Evolutionary conservation across 2,113 vertebrate species (phyloP).

Genomic region (Heteronetta atricapilla): DNA sequence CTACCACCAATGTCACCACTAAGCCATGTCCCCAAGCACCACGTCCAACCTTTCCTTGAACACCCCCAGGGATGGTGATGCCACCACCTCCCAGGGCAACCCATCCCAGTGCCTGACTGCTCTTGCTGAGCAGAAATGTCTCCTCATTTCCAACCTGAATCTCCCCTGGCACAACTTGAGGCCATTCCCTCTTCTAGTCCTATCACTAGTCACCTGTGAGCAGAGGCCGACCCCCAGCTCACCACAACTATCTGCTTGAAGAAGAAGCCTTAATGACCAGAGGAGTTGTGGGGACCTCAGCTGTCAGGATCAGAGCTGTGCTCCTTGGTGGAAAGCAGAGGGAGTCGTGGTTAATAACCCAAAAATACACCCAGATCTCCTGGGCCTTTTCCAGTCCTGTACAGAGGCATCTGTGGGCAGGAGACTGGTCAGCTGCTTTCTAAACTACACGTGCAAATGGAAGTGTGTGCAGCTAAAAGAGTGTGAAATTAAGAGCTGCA

Average conservation of each 20-base stretch:
- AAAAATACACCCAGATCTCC: background rate
- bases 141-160: too few relatives aligned
- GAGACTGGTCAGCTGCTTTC: background rate
- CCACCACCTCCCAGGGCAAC: too few relatives aligned
- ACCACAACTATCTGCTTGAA: fast-evolving
- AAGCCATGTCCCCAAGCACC: too few relatives aligned
- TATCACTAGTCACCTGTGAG: too few relatives aligned
- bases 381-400: background rate
- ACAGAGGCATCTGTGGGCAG: background rate
- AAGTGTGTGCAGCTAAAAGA: background rate
- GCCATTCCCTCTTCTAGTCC: too few relatives aligned
- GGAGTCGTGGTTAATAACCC: background rate
- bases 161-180: too few relatives aligned
- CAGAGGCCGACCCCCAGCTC: too few relatives aligned
- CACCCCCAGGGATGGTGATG: too few relatives aligned
- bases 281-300: background rate
- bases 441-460: background rate
- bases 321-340: background rate
- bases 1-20: too few relatives aligned
- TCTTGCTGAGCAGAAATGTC: too few relatives aligned
- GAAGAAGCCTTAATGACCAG: background rate
- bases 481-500: background rate
- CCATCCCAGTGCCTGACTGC: too few relatives aligned
- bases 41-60: too few relatives aligned
- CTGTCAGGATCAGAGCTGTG: background rate